Evolutionary conservation across 1,140 invertebrate genomes (phyloP).

Genomic region (Doryteuthis pealeii): DNA sequence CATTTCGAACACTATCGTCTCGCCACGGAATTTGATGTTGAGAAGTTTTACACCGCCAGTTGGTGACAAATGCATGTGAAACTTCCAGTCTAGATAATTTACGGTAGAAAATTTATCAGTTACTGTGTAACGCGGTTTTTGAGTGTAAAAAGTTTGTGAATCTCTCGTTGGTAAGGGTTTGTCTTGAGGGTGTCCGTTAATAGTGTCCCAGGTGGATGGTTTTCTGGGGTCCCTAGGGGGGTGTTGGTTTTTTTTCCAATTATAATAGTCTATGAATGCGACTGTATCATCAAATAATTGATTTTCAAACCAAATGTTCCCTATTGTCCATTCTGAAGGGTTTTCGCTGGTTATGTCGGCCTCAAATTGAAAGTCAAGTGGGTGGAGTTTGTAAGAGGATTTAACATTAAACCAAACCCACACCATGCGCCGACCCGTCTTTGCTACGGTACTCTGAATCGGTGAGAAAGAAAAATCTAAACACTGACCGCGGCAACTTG

Average conservation of each 20-base stretch:
- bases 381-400: slow-evolving; percentile 29
- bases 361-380: slow-evolving; percentile 38
- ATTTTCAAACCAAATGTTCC: slow-evolving; percentile 35
- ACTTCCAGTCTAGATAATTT: slow-evolving; percentile 39
- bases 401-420: slow-evolving; percentile 36
- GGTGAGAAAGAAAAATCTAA: slow-evolving; percentile 27
- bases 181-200: background rate
- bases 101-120: slow-evolving; percentile 30
- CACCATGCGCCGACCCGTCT: slow-evolving; percentile 23
- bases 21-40: slow-evolving; percentile 31
- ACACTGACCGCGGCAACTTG: slow-evolving; percentile 26
- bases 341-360: slow-evolving; percentile 28
- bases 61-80: slow-evolving; percentile 35
- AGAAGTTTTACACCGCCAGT: slow-evolving; percentile 34
- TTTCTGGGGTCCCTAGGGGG: slow-evolving; percentile 13
- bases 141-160: slow-evolving; percentile 30
- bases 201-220: slow-evolving; percentile 10
- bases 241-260: slow-evolving; percentile 14
- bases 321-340: slow-evolving; percentile 25
- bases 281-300: slow-evolving; percentile 28
- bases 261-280: slow-evolving; percentile 23
- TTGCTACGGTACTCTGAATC: slow-evolving; percentile 26
- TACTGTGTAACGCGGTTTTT: slow-evolving; percentile 29
- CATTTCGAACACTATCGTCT: slow-evolving; percentile 44
- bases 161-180: slow-evolving; percentile 21